These are phyloP conservation scores for Anastatus disparis DNA, from an alignment of 1,140 invertebrate genomes.

Conservation along the genomic window DNA sequence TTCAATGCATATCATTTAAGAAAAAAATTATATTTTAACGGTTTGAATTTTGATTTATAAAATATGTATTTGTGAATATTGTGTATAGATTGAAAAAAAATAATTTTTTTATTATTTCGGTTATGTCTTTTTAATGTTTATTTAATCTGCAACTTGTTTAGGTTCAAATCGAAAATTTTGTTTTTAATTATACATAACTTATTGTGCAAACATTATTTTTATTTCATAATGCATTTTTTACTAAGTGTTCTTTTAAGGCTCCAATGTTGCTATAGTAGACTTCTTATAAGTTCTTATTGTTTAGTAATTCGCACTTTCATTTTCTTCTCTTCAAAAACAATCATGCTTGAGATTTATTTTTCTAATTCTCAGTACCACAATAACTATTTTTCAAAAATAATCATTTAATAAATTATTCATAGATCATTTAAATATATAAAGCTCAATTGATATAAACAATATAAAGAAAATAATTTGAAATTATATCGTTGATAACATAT, in stretches of 20 bases:
- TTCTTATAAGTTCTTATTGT: conserved; percentile 36
- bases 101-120: too few relatives aligned
- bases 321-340: not conserved
- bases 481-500: not conserved
- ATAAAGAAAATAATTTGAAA: too few relatives aligned
- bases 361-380: conserved; percentile 1
- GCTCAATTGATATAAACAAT: too few relatives aligned
- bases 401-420: too few relatives aligned
- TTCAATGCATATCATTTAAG: too few relatives aligned
- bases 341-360: not conserved
- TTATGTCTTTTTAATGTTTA: not conserved
- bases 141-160: not conserved
- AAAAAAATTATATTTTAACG: too few relatives aligned
- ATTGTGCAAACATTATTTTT: too few relatives aligned
- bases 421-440: too few relatives aligned
- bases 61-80: not conserved
- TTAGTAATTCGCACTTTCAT: conserved; percentile 38
- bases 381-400: not conserved
- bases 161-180: not conserved
- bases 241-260: conserved; percentile 19
- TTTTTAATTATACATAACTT: not conserved
- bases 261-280: conserved; percentile 29
- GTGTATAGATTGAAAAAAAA: not conserved
- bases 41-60: too few relatives aligned
- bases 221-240: not conserved